Evolutionary conservation across 2,888 invertebrate species (phyloP).

Genomic region (Acanthoscelides obtectus): DNA sequence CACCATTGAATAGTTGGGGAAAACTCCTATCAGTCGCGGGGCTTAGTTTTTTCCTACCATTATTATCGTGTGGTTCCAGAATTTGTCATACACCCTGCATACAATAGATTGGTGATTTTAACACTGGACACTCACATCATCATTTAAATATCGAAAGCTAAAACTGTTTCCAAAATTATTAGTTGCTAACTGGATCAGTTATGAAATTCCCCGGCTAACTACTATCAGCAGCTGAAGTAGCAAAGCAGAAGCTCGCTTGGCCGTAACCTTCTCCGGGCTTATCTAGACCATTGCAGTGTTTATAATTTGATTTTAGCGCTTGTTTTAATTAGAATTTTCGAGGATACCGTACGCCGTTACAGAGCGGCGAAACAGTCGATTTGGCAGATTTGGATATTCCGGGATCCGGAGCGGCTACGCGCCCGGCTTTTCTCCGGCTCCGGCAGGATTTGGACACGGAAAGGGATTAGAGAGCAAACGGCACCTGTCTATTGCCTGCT

Average conservation of each 20-base stretch:
- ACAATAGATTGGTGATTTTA: too few species aligned
- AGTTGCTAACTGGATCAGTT: too few species aligned
- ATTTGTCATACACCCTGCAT: too few species aligned
- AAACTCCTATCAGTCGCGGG: too few species aligned
- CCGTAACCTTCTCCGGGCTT: constrained; percentile 7
- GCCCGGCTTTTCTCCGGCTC: not conserved
- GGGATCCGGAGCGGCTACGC: not conserved
- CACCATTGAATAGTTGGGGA: too few species aligned
- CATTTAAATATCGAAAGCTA: too few species aligned
- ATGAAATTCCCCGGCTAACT: not conserved
- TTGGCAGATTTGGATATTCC: not conserved
- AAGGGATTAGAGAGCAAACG: not conserved
- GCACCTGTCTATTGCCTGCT: not conserved
- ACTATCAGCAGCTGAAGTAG: not conserved
- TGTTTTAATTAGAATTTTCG: constrained; percentile 5
- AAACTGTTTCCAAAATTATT: too few species aligned
- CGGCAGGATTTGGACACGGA: not conserved
- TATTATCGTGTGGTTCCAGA: too few species aligned
- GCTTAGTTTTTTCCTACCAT: too few species aligned
- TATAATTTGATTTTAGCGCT: constrained; percentile 10
- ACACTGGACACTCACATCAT: too few species aligned
- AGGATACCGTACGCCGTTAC: not conserved
- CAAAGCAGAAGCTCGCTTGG: not conserved
- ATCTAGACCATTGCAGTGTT: constrained; percentile 12
- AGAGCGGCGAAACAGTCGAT: not conserved